A percentile compares a stretch with the other conserved stretches of the same genome.
phyloP scores from a whole-genome alignment of 2,888 invertebrate species.

The Adineta ricciae region DNA sequence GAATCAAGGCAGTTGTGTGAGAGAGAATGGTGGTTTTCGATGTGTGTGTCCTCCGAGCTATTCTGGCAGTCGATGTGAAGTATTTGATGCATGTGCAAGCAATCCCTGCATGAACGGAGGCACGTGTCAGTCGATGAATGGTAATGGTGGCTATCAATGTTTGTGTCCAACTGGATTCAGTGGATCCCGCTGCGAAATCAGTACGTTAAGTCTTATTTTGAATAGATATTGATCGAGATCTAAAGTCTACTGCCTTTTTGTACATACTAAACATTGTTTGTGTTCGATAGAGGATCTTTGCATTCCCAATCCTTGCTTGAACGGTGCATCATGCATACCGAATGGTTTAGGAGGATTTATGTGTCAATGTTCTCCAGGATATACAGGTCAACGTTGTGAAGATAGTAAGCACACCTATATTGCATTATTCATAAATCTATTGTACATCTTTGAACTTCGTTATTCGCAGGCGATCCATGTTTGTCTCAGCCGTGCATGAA shows the following conservation, averaged over 20 bases:
- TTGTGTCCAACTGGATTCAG: constrained; percentile 33
- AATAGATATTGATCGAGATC: too few relatives aligned
- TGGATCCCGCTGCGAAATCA: constrained; percentile 35
- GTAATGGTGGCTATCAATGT: constrained; percentile 25
- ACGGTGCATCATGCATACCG: constrained; percentile 35
- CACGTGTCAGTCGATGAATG: not conserved
- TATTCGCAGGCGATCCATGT: not conserved
- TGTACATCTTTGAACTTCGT: too few relatives aligned
- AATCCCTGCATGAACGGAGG: constrained; percentile 34
- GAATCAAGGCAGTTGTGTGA: constrained; percentile 22
- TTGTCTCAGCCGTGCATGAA: constrained; percentile 27
- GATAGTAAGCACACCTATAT: not conserved
- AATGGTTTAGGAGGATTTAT: constrained; percentile 32
- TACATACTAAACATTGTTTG: constrained; percentile 36
- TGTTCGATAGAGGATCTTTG: constrained; percentile 32
- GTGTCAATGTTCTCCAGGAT: constrained; percentile 35
- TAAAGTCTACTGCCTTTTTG: too few relatives aligned
- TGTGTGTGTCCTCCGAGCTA: constrained; percentile 35
- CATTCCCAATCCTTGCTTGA: constrained; percentile 21
- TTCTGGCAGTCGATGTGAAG: constrained; percentile 35
- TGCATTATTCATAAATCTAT: too few relatives aligned
- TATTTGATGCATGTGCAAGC: constrained; percentile 32
- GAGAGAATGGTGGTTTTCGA: not conserved
- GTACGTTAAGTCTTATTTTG: not conserved
- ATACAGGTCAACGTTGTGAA: not conserved